Base-by-base conservation (phyloP, 2,888 invertebrate genomes). In the Agrochola macilenta region DNA sequence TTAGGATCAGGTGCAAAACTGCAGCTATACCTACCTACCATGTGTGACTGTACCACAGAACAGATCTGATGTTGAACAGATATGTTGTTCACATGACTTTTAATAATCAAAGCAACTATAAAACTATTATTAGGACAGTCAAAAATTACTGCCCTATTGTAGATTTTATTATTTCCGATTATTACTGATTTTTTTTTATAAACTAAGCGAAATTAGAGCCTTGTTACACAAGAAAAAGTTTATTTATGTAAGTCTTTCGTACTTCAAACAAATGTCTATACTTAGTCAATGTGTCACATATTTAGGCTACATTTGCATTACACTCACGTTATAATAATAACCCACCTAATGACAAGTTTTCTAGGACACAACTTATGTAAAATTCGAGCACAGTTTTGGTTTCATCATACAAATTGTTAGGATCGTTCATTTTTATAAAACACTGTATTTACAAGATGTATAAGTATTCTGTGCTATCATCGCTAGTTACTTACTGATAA, bases 301-400 rank as follows among this genome's bases (percentile, higher is more conserved):
- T 70, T 74, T 63, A 65, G 58, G 57, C 52, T 72, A 60, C 43
- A 73, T 60, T 76, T 43, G 72, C 52, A 79, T 77, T n/a, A 66
- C 66, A 52, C 66, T 79, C 49, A 70, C 69, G 43, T 80, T 58
- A 61, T 70, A 72, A 75, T 63, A 80, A 84, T 87, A 93, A 93
- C 94, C 71, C 88, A 95, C 95, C 92, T 78, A 93, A 84, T 69
- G 91, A 88, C 60, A 94, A 87, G 82, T 93, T 94, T 83, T 94
- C 93, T 80, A 93, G 83, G 78, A 94, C 87, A 83, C 91, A 90
- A n/a, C 92, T 91, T 71, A 93, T 87, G 84, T 94, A 94, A 84
- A 94, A 94, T 54, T 95, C 95, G 46, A 94, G 74, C n/a, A 94
- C 91, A 86, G 87, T 93, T 87, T 90, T 91, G 26, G 90, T 89